Evolutionary conservation across 2,797 vertebrate species (phyloP).

Genomic region (Gobio occitaniae): DNA sequence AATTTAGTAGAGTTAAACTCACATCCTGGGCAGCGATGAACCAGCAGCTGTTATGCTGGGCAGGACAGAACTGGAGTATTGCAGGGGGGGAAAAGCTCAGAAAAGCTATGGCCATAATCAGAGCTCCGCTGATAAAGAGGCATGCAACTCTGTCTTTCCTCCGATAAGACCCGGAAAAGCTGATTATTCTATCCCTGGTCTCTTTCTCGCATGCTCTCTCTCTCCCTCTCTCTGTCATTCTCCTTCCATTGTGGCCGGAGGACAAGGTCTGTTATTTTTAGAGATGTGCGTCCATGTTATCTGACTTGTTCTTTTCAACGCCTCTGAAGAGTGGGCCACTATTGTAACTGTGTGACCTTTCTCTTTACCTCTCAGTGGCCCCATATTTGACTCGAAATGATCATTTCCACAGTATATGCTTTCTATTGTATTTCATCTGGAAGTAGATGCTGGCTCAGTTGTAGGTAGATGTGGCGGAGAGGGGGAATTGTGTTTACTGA

Average conservation of each 20-base stretch:
- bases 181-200: constrained; percentile 81
- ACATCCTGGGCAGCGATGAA: constrained; percentile 37
- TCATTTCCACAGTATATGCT: neutral
- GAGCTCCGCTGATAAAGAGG: constrained; percentile 81
- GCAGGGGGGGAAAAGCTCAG: constrained; percentile 63
- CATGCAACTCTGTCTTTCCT: constrained; percentile 82
- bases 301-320: constrained; percentile 84
- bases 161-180: constrained; percentile 90
- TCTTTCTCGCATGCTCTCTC: constrained; percentile 21
- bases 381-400: constrained; percentile 35
- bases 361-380: constrained; percentile 60
- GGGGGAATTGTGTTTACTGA: constrained; percentile 42
- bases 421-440: neutral
- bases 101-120: constrained; percentile 71
- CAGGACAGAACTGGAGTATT: constrained; percentile 40
- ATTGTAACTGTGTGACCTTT: constrained; percentile 80
- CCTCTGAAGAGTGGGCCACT: constrained; percentile 73
- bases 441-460: neutral
- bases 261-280: constrained; percentile 81
- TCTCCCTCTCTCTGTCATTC: constrained; percentile 40
- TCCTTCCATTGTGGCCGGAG: constrained; percentile 72
- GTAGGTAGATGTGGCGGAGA: constrained; percentile 35
- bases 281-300: constrained; percentile 76
- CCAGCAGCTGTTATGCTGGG: constrained; percentile 37
- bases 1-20: constrained; percentile 54